A percentile compares a stretch with the other conserved stretches of the same genome.
These are phyloP conservation scores for Campoplex nolae DNA, from an alignment of 2,888 invertebrate genomes.

Conservation along the genomic window DNA sequence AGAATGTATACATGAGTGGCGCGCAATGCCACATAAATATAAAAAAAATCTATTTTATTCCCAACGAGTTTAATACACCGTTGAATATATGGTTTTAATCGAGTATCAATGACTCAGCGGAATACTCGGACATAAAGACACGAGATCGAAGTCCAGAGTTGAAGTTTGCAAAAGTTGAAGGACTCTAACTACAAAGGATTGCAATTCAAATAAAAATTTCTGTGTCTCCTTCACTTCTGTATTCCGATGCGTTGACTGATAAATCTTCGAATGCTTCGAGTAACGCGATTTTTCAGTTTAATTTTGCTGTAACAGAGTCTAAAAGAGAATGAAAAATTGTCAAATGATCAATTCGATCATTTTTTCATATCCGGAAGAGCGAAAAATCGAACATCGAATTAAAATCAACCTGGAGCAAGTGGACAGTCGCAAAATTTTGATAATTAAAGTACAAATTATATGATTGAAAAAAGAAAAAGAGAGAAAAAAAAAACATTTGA, in stretches of 20 bases:
- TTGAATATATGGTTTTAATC: background rate
- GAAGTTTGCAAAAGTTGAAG: background rate
- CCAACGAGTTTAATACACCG: background rate
- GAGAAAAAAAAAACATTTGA: background rate
- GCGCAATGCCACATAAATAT: no score
- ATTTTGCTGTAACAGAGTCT: background rate
- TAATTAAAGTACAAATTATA: background rate
- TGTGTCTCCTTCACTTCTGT: background rate
- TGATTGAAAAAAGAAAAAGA: background rate
- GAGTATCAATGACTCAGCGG: background rate
- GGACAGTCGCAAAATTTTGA: background rate
- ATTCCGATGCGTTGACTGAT: background rate
- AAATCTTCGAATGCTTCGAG: background rate
- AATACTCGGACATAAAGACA: background rate
- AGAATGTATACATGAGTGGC: no score
- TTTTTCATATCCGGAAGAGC: no score
- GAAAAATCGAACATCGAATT: background rate
- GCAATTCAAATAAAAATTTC: background rate
- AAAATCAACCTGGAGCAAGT: background rate
- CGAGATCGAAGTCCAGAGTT: background rate
- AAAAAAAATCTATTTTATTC: background rate
- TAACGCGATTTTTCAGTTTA: background rate
- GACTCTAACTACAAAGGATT: no score
- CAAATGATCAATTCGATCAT: background rate
- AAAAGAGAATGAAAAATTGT: background rate